These are phyloP conservation scores for Sebastes paucispinis DNA, from an alignment of 2,797 vertebrate genomes.

Conservation along the genomic window DNA sequence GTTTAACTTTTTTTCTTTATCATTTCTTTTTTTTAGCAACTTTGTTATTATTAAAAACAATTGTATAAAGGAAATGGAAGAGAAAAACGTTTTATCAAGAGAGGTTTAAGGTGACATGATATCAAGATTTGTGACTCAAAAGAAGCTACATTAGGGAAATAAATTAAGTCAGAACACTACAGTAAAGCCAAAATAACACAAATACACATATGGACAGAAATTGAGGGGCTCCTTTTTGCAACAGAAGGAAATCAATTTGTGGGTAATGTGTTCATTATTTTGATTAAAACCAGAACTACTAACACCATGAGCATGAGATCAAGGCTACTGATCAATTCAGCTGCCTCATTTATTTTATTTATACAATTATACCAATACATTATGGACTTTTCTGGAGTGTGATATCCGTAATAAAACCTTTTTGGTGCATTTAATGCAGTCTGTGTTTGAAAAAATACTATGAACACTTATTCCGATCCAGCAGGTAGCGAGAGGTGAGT, in stretches of 20 bases:
- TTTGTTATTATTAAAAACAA: not conserved
- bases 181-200: not conserved
- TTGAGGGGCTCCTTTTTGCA: not conserved
- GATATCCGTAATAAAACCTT: not conserved
- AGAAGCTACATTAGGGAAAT: not conserved
- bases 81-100: not conserved
- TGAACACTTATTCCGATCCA: not conserved
- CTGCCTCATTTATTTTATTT: not conserved
- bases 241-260: not conserved
- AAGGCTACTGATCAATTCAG: not conserved
- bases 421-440: not conserved
- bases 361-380: not conserved
- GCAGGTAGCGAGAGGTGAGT: slow-evolving; percentile 7
- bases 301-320: not conserved
- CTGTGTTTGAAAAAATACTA: not conserved
- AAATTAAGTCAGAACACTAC: not conserved
- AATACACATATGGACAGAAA: not conserved
- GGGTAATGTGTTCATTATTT: not conserved
- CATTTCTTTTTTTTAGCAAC: no score
- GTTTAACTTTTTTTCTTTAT: not conserved
- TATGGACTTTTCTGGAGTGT: not conserved
- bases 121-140: not conserved
- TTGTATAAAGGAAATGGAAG: not conserved
- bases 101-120: not conserved
- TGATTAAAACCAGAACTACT: not conserved